Evolutionary conservation across 1,140 invertebrate species (phyloP).

Genomic region (Laupala kohalensis): DNA sequence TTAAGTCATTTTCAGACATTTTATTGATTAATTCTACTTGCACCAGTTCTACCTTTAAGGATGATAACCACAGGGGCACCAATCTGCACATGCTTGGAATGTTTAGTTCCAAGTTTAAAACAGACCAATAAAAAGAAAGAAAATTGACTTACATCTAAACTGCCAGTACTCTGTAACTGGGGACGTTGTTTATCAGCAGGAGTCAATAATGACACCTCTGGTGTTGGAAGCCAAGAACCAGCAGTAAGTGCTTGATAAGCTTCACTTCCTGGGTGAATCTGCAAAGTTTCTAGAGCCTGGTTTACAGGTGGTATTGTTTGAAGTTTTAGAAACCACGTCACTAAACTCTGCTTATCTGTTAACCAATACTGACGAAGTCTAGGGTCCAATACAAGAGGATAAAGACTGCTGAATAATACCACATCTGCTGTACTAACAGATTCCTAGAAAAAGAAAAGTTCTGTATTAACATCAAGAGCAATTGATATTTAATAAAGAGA

Average conservation of each 20-base stretch:
- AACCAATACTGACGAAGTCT: constrained; percentile 29
- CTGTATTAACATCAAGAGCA: constrained; percentile 20
- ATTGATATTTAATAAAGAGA: neutral
- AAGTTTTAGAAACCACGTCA: constrained; percentile 36
- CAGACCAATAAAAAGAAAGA: too few species aligned
- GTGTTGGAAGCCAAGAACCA: neutral
- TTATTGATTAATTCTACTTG: too few species aligned
- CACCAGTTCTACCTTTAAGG: too few species aligned
- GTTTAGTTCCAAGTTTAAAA: too few species aligned
- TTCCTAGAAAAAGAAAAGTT: constrained; percentile 27
- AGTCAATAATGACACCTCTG: neutral
- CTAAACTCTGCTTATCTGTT: constrained; percentile 30
- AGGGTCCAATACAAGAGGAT: constrained; percentile 35
- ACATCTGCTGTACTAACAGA: constrained; percentile 43
- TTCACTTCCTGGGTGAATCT: neutral
- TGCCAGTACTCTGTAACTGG: neutral
- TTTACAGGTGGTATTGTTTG: constrained; percentile 35
- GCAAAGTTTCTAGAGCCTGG: constrained; percentile 21
- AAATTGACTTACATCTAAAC: neutral
- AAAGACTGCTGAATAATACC: constrained; percentile 48
- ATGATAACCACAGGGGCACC: too few species aligned
- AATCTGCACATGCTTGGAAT: too few species aligned
- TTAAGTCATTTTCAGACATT: too few species aligned
- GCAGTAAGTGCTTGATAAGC: neutral
- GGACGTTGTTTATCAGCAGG: neutral